Conservation (phyloP, 2,113 vertebrate species). For the Alligator sinensis region DNA sequence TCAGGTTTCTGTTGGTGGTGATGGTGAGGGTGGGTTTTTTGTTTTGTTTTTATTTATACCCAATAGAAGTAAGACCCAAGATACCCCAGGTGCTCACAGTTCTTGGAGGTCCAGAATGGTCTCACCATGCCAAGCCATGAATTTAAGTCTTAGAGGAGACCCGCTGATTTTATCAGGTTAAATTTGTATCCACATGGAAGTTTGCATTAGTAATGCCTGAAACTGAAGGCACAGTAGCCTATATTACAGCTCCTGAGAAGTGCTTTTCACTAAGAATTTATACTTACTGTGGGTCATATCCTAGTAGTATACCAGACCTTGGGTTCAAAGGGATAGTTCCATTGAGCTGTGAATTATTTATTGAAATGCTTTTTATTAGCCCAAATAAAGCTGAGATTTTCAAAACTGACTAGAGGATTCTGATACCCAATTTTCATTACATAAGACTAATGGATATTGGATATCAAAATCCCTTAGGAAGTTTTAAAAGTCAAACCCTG, state of each 20-base stretch:
- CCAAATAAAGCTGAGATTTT: not conserved
- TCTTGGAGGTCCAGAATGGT: not conserved
- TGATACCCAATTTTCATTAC: not conserved
- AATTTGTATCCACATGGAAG: not conserved
- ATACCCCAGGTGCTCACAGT: not conserved
- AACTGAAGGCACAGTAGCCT: not conserved
- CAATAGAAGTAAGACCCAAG: not conserved
- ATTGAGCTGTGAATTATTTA: not conserved
- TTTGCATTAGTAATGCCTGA: not conserved
- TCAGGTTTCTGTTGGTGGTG: not conserved
- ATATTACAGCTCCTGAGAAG: not conserved
- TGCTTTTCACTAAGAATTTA: not conserved
- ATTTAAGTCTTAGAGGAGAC: not conserved
- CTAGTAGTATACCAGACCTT: not conserved
- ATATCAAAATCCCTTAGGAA: not conserved
- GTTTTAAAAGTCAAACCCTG: not conserved
- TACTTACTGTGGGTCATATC: not conserved
- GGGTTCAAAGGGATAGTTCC: not conserved
- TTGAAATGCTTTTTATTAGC: not conserved
- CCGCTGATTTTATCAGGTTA: not conserved
- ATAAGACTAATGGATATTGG: not conserved
- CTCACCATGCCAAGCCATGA: not conserved
- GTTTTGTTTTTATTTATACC: not conserved
- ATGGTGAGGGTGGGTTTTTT: not conserved
- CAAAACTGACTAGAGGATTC: too few species aligned